phyloP scores from a whole-genome alignment of 2,113 vertebrate species.

The Camelus bactrianus region DNA sequence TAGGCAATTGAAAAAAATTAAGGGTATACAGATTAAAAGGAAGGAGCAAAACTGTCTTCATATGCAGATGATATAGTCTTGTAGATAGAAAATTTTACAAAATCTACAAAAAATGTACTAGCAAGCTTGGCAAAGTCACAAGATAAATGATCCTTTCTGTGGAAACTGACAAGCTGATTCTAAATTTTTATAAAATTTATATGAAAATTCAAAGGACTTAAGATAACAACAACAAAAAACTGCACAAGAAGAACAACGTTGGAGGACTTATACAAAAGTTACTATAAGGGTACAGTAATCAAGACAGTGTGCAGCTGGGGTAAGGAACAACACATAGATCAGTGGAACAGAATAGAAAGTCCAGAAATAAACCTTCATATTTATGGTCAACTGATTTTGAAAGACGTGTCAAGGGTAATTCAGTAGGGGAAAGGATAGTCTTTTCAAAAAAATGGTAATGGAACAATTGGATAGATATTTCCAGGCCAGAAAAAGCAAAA shows the following conservation, averaged over 20 bases:
- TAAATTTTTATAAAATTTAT: background rate
- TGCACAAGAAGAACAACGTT: background rate
- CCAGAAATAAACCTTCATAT: background rate
- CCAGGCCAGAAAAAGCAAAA: background rate
- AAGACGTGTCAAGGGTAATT: background rate
- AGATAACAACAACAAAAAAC: background rate
- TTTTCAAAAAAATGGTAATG: background rate
- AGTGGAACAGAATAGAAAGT: background rate
- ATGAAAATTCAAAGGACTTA: background rate
- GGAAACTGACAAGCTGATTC: background rate
- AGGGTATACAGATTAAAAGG: background rate
- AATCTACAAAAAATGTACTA: background rate
- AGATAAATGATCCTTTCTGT: background rate
- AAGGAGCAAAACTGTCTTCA: background rate
- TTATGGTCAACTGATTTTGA: background rate
- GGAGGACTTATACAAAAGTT: background rate
- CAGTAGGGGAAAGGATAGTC: background rate
- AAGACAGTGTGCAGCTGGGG: background rate
- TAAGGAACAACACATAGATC: background rate
- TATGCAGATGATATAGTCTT: background rate
- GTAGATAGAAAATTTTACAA: background rate
- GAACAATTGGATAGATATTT: background rate
- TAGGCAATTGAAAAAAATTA: background rate
- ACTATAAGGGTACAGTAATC: background rate
- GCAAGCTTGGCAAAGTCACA: background rate